Conservation (phyloP, 2,888 invertebrate species). For the Pandemis corylana region DNA sequence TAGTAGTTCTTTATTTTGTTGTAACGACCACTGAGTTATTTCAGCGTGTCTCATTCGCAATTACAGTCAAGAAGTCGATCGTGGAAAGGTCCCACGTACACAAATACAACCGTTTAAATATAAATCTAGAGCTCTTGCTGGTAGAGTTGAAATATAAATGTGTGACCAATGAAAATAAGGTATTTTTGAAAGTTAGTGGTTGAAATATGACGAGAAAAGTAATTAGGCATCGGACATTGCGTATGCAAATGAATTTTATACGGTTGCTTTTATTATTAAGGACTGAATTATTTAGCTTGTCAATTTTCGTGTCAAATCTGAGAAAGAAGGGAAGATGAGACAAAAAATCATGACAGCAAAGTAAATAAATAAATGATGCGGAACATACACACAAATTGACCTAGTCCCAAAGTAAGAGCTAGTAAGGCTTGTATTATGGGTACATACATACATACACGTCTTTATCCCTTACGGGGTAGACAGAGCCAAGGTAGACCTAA, state of each 20-base stretch:
- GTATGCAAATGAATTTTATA: slow-evolving; percentile 32
- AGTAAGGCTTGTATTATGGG: no score
- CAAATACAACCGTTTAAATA: neutral
- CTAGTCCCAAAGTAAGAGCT: no score
- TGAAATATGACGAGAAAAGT: slow-evolving; percentile 26
- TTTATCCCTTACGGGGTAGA: no score
- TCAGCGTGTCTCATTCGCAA: slow-evolving; percentile 15
- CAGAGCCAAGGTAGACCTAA: no score
- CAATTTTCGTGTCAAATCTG: no score
- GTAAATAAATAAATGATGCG: no score
- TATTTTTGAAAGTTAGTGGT: neutral
- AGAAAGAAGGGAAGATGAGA: no score
- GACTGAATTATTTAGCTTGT: neutral
- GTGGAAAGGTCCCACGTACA: neutral
- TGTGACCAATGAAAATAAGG: neutral
- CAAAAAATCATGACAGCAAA: no score
- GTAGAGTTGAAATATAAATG: neutral
- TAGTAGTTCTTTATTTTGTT: slow-evolving; percentile 44
- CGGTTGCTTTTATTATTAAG: slow-evolving; percentile 18
- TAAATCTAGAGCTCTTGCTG: neutral
- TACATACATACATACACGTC: no score
- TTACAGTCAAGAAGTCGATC: neutral
- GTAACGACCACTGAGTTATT: slow-evolving; percentile 47
- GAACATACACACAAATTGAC: no score
- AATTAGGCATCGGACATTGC: slow-evolving; percentile 27